These are phyloP conservation scores for Zhuqinia jingwanae DNA, from an alignment of 2,888 invertebrate species.

Conservation along the genomic window DNA sequence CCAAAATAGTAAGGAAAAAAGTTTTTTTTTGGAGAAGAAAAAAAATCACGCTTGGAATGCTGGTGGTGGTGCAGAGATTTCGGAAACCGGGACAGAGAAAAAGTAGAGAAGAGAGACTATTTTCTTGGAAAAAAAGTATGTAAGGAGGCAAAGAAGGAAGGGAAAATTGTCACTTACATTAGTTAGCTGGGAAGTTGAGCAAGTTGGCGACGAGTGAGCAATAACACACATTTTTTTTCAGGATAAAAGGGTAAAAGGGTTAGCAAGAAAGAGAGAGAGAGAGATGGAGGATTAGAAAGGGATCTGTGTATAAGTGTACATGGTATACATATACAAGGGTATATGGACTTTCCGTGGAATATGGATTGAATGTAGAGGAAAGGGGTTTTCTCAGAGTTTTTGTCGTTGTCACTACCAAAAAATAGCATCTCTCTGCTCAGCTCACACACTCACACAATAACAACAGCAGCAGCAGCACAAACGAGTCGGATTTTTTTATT, in stretches of 20 bases:
- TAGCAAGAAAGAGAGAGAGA: constrained; percentile 51
- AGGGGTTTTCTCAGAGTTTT: neutral
- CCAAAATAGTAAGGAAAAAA: constrained; percentile 44
- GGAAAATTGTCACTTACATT: constrained; percentile 21
- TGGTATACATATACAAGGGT: neutral
- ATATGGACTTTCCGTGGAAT: constrained; percentile 7
- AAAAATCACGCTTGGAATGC: constrained; percentile 29
- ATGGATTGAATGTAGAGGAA: neutral
- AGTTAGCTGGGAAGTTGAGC: constrained; percentile 40
- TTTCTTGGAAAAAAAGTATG: constrained; percentile 25
- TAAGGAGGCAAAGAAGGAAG: neutral
- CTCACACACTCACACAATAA: neutral
- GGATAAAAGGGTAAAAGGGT: constrained; percentile 78
- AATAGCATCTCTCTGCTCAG: neutral
- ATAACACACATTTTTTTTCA: constrained; percentile 59
- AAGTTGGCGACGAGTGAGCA: constrained; percentile 64
- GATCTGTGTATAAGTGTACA: constrained; percentile 20
- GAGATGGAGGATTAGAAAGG: constrained; percentile 76
- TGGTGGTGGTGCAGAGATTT: constrained; percentile 27
- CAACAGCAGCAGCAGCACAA: too few species aligned
- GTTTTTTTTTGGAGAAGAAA: constrained; percentile 24
- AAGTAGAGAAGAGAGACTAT: neutral
- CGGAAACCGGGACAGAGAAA: constrained; percentile 48
- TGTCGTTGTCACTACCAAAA: neutral
- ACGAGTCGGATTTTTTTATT: constrained; percentile 20